Evolutionary conservation across 1,140 invertebrate genomes (phyloP).

Genomic region (Alviniconcha marisindica): DNA sequence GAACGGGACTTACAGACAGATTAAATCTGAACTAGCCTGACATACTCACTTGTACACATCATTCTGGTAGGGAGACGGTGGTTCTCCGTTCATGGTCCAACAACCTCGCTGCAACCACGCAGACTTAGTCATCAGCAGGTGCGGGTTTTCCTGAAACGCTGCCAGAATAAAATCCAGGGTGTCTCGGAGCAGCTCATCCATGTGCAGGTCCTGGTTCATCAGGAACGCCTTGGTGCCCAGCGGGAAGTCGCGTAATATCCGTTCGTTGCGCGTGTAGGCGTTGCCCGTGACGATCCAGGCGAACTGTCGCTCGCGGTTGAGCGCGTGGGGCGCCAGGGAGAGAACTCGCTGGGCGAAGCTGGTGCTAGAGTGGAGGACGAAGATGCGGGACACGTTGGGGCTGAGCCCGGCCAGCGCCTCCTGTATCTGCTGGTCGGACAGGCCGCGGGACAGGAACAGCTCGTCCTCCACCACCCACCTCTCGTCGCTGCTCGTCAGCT

Average conservation of each 20-base stretch:
- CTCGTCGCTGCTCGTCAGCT: constrained; percentile 39
- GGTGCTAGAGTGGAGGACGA: constrained; percentile 61
- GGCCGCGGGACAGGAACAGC: constrained; percentile 51
- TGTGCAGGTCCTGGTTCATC: constrained; percentile 57
- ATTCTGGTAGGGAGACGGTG: constrained; percentile 25
- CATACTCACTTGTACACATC: constrained; percentile 44
- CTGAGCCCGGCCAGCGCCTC: constrained; percentile 40
- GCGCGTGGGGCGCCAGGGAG: constrained; percentile 39
- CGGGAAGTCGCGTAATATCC: constrained; percentile 52
- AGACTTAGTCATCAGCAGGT: neutral
- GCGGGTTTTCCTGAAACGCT: constrained; percentile 47
- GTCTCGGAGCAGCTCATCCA: constrained; percentile 61
- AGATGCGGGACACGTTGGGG: constrained; percentile 58
- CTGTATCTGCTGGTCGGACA: constrained; percentile 44
- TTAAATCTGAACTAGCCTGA: too few relatives aligned
- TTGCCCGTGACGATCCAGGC: constrained; percentile 70
- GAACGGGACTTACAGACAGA: too few relatives aligned
- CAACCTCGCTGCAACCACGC: constrained; percentile 37
- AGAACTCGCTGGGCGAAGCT: constrained; percentile 59
- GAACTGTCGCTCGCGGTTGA: constrained; percentile 51
- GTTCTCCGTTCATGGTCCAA: constrained; percentile 38
- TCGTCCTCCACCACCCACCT: constrained; percentile 63
- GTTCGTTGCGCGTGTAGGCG: constrained; percentile 58
- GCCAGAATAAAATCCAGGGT: constrained; percentile 55
- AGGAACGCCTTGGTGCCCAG: constrained; percentile 59